Conservation (phyloP, 1,140 invertebrate species). For the Ceratoteleas bidentatus region DNA sequence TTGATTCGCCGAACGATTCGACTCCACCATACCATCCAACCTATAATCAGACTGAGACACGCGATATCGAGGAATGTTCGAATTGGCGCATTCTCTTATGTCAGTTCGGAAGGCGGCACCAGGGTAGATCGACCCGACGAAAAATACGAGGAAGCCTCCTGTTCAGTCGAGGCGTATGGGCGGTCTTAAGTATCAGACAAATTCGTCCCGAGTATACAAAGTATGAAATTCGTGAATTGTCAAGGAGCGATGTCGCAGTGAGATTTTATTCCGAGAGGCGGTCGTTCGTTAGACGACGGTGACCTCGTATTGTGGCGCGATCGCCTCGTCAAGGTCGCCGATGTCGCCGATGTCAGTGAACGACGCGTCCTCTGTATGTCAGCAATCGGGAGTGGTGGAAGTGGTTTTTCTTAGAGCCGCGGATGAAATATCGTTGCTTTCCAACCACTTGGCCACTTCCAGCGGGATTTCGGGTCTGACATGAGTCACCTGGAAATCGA, state of each 20-base stretch:
- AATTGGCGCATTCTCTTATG: too few species aligned
- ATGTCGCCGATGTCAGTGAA: constrained; percentile 61
- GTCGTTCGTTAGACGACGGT: constrained; percentile 54
- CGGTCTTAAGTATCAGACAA: too few species aligned
- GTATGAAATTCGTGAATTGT: constrained; percentile 7
- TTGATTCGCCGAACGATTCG: too few species aligned
- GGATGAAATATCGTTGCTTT: constrained; percentile 87
- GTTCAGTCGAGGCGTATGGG: too few species aligned
- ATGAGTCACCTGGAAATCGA: constrained; percentile 67
- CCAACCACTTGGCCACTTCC: constrained; percentile 85
- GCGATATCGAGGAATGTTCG: too few species aligned
- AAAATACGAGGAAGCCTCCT: too few species aligned
- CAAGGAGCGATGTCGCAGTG: neutral
- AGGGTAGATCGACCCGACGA: too few species aligned
- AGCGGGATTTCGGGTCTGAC: constrained; percentile 83
- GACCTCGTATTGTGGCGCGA: constrained; percentile 66
- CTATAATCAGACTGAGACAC: too few species aligned
- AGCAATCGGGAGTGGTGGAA: constrained; percentile 69
- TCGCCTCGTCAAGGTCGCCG: constrained; percentile 56
- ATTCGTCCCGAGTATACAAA: too few species aligned
- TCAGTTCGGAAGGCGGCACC: too few species aligned
- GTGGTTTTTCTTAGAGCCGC: constrained; percentile 79
- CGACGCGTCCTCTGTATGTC: constrained; percentile 72
- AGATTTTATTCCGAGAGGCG: constrained; percentile 9
- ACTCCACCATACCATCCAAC: too few species aligned